phyloP scores from a whole-genome alignment of 2,797 vertebrate genomes.

The Acanthurus tractus region DNA sequence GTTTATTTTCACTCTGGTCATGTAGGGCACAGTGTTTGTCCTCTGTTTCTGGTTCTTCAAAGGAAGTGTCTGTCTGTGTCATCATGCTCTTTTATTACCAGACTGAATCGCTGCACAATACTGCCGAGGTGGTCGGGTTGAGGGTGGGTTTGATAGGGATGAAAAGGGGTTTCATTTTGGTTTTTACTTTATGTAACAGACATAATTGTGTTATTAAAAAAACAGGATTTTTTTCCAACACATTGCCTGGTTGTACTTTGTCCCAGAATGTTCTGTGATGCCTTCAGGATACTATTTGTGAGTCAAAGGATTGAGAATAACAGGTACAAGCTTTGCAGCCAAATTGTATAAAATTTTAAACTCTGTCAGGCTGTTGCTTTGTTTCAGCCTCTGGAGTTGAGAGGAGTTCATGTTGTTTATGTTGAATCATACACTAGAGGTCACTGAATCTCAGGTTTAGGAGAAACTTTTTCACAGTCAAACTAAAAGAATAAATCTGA shows the following conservation, averaged over 20 bases:
- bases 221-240: conserved; percentile 78
- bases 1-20: conserved; percentile 74
- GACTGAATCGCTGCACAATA: conserved; percentile 81
- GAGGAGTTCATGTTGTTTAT: background rate
- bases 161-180: conserved; percentile 73
- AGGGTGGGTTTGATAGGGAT: conserved; percentile 82
- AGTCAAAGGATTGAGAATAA: background rate
- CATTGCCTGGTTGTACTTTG: background rate
- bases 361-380: background rate
- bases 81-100: conserved; percentile 76
- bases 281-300: background rate
- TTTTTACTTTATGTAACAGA: conserved; percentile 85
- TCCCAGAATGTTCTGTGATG: background rate
- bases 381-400: background rate
- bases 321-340: background rate
- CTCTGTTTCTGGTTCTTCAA: conserved; percentile 64
- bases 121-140: conserved; percentile 79
- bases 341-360: background rate
- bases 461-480: background rate
- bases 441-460: background rate
- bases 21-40: conserved; percentile 62
- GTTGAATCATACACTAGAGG: conserved; percentile 15
- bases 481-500: background rate
- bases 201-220: conserved; percentile 86
- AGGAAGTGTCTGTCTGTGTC: conserved; percentile 69